These are phyloP conservation scores for Dicranocentrus wangi DNA, from an alignment of 2,888 invertebrate species.

Conservation along the genomic window DNA sequence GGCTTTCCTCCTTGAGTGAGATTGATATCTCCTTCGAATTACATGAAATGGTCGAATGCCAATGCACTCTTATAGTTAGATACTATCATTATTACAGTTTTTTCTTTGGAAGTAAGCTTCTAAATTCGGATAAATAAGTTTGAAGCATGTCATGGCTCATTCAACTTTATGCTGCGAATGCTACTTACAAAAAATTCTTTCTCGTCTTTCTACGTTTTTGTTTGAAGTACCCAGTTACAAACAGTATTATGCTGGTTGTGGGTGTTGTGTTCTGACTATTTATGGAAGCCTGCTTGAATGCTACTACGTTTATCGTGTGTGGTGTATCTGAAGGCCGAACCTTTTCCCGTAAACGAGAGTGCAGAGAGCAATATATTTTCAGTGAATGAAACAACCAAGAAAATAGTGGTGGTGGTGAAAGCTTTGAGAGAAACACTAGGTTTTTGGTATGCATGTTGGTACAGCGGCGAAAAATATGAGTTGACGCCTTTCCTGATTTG, in stretches of 20 bases:
- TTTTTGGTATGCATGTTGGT: not conserved
- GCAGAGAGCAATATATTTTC: not conserved
- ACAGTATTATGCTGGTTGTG: not conserved
- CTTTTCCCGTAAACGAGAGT: not conserved
- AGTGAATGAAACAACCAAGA: not conserved
- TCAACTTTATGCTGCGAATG: conserved; percentile 9
- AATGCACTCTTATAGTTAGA: too few species aligned
- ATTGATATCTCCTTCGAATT: too few species aligned
- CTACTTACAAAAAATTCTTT: too few species aligned
- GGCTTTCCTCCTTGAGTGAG: too few species aligned
- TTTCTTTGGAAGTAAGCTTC: too few species aligned
- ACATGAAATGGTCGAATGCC: too few species aligned
- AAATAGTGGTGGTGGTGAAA: not conserved
- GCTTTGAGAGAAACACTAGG: not conserved
- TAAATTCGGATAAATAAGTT: too few species aligned
- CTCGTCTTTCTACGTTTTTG: not conserved
- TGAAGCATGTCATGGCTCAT: not conserved
- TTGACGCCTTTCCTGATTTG: not conserved
- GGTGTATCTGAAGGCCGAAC: not conserved
- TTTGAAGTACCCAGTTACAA: not conserved
- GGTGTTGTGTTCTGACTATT: conserved; percentile 2
- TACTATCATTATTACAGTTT: too few species aligned
- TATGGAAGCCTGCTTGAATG: not conserved
- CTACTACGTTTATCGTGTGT: not conserved
- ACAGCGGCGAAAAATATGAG: not conserved